Conservation (phyloP, 2,888 invertebrate genomes). For the Tetragnatha montana region DNA sequence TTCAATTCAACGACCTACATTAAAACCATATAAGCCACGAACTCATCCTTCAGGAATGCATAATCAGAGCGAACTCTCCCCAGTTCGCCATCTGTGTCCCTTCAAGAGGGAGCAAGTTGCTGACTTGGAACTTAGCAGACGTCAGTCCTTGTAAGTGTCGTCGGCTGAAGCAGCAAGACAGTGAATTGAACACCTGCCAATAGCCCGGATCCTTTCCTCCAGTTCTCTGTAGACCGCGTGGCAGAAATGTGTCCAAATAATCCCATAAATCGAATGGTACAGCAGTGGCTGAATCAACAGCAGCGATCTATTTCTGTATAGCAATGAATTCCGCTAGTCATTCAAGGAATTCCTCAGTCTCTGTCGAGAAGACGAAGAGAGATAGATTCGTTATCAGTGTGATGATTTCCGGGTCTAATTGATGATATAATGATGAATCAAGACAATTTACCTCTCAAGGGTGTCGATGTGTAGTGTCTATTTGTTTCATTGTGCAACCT, state of each 20-base stretch:
- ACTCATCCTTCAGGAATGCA: not conserved
- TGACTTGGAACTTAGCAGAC: not conserved
- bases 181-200: not conserved
- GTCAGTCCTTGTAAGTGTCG: not conserved
- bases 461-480: no score
- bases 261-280: not conserved
- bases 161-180: not conserved
- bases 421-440: no score
- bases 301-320: not conserved
- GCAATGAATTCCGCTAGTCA: no score
- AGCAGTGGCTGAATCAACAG: not conserved
- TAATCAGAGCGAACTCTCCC: not conserved
- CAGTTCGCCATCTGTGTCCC: not conserved
- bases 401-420: no score
- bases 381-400: no score
- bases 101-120: not conserved
- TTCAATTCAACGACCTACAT: no score
- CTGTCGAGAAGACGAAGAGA: no score
- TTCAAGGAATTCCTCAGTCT: no score
- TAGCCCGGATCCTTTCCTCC: not conserved
- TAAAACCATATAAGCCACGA: not conserved
- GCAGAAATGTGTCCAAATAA: not conserved
- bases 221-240: not conserved
- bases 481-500: no score
- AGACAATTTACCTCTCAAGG: no score